phyloP scores from a whole-genome alignment of 2,888 invertebrate genomes.

The Yponomeuta plumbellus region DNA sequence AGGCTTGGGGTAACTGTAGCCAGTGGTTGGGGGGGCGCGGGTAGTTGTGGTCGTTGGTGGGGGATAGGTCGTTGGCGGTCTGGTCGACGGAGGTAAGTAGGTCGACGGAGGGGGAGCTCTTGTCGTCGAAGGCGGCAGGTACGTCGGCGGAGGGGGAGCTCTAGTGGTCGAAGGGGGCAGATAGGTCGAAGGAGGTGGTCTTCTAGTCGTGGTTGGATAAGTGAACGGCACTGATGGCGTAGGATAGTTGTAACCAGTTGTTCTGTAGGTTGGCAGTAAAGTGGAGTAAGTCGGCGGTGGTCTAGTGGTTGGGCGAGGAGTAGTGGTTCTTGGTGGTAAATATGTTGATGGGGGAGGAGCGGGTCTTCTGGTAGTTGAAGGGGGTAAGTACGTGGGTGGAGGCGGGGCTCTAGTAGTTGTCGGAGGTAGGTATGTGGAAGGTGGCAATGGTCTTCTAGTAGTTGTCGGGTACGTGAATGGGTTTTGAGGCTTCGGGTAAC shows the following conservation, averaged over 20 bases:
- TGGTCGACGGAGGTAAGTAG: slow-evolving; percentile 24
- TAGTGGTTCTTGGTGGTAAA: slow-evolving; percentile 15
- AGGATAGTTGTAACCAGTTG: slow-evolving; percentile 20
- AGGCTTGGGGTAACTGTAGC: slow-evolving; percentile 14
- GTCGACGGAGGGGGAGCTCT: slow-evolving; percentile 17
- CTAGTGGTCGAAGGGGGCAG: slow-evolving; percentile 4
- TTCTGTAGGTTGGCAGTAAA: slow-evolving; percentile 5
- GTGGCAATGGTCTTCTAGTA: slow-evolving; percentile 24
- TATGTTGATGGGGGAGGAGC: slow-evolving; percentile 18
- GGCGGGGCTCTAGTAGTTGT: slow-evolving; percentile 24
- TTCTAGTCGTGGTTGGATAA: slow-evolving; percentile 24
- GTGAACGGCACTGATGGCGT: slow-evolving; percentile 30
- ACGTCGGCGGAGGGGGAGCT: slow-evolving; percentile 17
- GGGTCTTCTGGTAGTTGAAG: slow-evolving; percentile 17
- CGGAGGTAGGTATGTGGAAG: slow-evolving; percentile 22
- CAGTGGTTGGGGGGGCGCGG: slow-evolving; percentile 15
- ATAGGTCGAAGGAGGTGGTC: slow-evolving; percentile 16
- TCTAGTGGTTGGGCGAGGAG: slow-evolving; percentile 17
- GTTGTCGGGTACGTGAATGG: slow-evolving; percentile 44
- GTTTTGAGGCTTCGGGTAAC: slow-evolving; percentile 38
- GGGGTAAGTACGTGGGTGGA: slow-evolving; percentile 22
- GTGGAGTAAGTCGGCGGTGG: slow-evolving; percentile 16
- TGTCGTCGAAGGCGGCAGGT: slow-evolving; percentile 1
- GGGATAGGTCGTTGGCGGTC: slow-evolving; percentile 25
- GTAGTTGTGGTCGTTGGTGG: slow-evolving; percentile 22